phyloP scores from a whole-genome alignment of 2,888 invertebrate species.

The Watsonalla binaria region DNA sequence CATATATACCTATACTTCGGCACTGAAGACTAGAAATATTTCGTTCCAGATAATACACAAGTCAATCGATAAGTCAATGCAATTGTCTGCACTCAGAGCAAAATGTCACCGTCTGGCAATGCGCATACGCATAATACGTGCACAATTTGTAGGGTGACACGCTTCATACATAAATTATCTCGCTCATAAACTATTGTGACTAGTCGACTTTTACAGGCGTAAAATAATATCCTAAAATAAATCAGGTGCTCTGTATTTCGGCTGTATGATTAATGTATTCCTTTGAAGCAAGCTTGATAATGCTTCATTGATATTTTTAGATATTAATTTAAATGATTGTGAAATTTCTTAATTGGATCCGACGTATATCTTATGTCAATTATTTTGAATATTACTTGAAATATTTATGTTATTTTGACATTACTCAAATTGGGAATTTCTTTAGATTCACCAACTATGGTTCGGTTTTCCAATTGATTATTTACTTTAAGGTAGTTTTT shows the following conservation, averaged over 20 bases:
- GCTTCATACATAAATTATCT: slow-evolving; percentile 1
- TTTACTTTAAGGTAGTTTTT: too few species aligned
- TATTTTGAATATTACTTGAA: too few species aligned
- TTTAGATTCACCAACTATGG: too few species aligned
- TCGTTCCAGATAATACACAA: too few species aligned
- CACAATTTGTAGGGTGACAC: background rate
- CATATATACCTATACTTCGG: too few species aligned
- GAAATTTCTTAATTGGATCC: background rate
- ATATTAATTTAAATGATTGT: background rate
- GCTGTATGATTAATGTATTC: background rate
- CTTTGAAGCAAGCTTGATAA: background rate
- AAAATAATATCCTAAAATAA: background rate
- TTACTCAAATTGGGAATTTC: too few species aligned
- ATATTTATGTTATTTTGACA: too few species aligned
- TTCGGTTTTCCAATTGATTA: too few species aligned
- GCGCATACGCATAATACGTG: slow-evolving; percentile 6
- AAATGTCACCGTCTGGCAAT: slow-evolving; percentile 31
- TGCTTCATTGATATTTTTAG: background rate
- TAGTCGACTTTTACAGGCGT: background rate
- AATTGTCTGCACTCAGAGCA: slow-evolving; percentile 15
- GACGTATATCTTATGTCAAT: background rate
- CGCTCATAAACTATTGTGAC: background rate
- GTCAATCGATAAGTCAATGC: background rate
- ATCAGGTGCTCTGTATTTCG: background rate
- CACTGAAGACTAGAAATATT: too few species aligned